Evolutionary conservation across 1,140 invertebrate genomes (phyloP), one percentile per base, ranked within the genome.

Genomic region (Micrasema minimum): DNA sequence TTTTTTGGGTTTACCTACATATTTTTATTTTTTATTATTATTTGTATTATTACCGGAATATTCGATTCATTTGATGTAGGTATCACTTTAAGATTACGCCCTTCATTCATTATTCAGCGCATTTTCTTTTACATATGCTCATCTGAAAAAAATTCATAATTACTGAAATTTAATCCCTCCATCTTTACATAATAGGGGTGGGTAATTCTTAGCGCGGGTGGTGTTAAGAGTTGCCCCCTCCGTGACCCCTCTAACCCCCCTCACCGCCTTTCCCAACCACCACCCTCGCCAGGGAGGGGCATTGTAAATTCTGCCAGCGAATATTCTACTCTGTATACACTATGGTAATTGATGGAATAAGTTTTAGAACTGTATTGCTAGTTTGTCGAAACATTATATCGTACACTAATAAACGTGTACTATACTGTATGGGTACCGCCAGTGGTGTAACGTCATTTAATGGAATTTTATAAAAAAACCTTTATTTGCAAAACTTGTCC

Each of bases 341-440:
- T 75, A 75, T 75, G 73, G 73, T 75, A 75, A 75, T 75, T 75
- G 72, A 75, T 75, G 73, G 73, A 75, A 75, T 75, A 75, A 75
- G 73, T 75, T 75, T 75, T 75, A 72, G 73, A 75, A 70, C 73
- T 75, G 73, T 75, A 75, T 75, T 75, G 73, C 73, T 75, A 75
- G 73, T 75, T 75, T 75, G 73, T 75, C 73, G 73, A 75, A 75
- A 75, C 73, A 72, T 75, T 72, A 75, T 75, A 75, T 66, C 69
- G 73, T 66, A 75, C 73, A 75, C 73, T 72, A 75, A 75, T 75
- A 75, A 75, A 75, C 73, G 73, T 75, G 70, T 75, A n/a, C n/a
- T n/a, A 72, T 70, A 71, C 64, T 20, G 53, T 55, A 16, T 23
- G 68, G 53, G 62, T 26, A 20, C 35, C 62, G 50, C 18, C 59